These are phyloP conservation scores for Anabacerthia variegaticeps DNA, from an alignment of 2,797 vertebrate species.

Conservation along the genomic window DNA sequence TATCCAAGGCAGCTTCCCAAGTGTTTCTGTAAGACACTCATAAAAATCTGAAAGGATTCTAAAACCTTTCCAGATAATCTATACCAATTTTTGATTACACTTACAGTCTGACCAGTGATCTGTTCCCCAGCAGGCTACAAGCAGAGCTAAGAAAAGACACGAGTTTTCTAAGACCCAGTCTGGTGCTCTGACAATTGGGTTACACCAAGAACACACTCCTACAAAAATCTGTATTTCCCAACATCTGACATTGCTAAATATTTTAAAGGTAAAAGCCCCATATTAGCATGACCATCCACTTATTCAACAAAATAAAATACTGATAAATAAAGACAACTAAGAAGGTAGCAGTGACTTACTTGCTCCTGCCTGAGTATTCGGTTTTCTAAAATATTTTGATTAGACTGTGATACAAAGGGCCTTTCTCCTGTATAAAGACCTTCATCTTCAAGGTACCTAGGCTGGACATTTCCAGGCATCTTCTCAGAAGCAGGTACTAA, in stretches of 20 bases:
- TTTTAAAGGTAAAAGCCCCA: not conserved
- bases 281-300: not conserved
- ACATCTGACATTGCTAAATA: not conserved
- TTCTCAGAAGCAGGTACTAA: conserved; percentile 87
- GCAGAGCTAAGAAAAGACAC: not conserved
- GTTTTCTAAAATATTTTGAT: conserved; percentile 93
- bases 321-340: not conserved
- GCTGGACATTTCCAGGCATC: conserved; percentile 87
- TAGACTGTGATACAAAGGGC: conserved; percentile 80
- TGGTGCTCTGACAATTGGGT: not conserved
- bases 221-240: not conserved
- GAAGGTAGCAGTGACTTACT: conserved; percentile 70
- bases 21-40: not conserved
- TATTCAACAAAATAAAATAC: not conserved
- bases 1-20: not conserved
- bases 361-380: conserved; percentile 86
- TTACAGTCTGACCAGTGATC: not conserved
- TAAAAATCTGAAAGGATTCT: not conserved
- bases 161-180: not conserved
- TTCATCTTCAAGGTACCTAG: conserved; percentile 92
- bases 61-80: not conserved
- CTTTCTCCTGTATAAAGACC: conserved; percentile 92
- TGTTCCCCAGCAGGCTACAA: not conserved
- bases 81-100: not conserved
- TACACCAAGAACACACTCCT: not conserved